Percentiles rank a stretch among this genome's conserved stretches.
These are phyloP conservation scores for Columba guinea DNA, from an alignment of 2,797 vertebrate species.

Conservation along the genomic window DNA sequence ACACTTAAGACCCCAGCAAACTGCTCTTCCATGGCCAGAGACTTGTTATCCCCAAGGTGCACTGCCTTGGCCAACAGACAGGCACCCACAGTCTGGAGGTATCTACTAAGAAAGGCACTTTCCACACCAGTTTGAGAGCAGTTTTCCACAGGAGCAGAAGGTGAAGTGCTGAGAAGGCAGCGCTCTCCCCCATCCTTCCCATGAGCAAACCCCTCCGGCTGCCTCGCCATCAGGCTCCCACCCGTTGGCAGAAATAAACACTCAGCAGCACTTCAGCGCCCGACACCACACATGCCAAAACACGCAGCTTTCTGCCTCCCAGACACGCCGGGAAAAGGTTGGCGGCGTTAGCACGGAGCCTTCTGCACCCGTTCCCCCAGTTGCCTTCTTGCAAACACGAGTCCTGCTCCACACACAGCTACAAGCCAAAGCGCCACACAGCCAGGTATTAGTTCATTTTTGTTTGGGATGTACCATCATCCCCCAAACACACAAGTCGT, in stretches of 20 bases:
- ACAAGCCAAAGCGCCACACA: accelerated
- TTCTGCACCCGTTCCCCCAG: background rate
- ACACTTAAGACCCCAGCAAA: accelerated
- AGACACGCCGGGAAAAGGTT: background rate
- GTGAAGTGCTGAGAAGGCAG: background rate
- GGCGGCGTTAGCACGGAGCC: background rate
- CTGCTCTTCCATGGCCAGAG: background rate
- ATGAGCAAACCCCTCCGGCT: background rate
- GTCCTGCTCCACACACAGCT: accelerated
- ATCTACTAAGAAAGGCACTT: too few species aligned
- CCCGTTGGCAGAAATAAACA: background rate
- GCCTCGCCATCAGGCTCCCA: background rate
- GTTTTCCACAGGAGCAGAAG: background rate
- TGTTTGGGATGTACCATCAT: background rate
- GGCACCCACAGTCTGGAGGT: background rate
- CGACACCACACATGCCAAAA: background rate
- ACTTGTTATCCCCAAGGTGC: accelerated
- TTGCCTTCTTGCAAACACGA: background rate
- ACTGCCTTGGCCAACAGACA: background rate
- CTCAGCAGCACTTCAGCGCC: accelerated
- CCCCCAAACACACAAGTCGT: background rate
- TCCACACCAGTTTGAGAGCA: too few species aligned
- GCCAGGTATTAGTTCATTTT: accelerated
- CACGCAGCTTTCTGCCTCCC: background rate
- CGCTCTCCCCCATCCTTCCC: background rate